phyloP scores from a whole-genome alignment of 1,140 invertebrate genomes.

The Polyergus mexicanus region DNA sequence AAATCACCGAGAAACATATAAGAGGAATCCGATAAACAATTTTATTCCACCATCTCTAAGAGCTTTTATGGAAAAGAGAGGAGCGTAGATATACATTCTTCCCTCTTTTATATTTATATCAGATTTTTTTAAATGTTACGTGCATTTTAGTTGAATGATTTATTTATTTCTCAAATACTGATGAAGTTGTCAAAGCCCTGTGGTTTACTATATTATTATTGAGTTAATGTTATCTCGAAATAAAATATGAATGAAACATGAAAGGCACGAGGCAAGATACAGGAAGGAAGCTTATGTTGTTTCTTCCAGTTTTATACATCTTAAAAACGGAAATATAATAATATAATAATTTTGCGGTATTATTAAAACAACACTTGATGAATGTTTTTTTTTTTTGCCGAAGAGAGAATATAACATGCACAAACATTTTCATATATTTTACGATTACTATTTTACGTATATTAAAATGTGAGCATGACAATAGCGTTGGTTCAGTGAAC shows the following conservation, averaged over 20 bases:
- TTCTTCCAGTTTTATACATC: neutral
- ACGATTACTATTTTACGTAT: neutral
- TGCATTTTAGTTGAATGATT: no score
- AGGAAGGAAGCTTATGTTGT: neutral
- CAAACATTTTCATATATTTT: neutral
- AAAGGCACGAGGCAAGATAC: neutral
- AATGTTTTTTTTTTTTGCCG: neutral
- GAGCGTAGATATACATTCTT: no score
- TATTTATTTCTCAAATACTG: neutral
- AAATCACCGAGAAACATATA: neutral
- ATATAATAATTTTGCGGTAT: neutral
- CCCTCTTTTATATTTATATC: no score
- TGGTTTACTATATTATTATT: neutral
- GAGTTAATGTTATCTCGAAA: neutral
- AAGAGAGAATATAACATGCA: neutral
- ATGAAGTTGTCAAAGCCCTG: no score
- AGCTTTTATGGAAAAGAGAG: no score
- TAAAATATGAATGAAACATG: neutral
- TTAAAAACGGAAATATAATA: neutral
- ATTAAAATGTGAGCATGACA: neutral
- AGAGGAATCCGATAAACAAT: neutral
- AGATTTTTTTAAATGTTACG: no score
- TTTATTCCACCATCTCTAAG: neutral
- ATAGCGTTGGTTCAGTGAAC: constrained; percentile 34
- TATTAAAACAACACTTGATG: constrained; percentile 8